Evolutionary conservation across 2,888 invertebrate genomes (phyloP), one percentile per base, ranked within the genome.

Genomic region (Andrena camellia): DNA sequence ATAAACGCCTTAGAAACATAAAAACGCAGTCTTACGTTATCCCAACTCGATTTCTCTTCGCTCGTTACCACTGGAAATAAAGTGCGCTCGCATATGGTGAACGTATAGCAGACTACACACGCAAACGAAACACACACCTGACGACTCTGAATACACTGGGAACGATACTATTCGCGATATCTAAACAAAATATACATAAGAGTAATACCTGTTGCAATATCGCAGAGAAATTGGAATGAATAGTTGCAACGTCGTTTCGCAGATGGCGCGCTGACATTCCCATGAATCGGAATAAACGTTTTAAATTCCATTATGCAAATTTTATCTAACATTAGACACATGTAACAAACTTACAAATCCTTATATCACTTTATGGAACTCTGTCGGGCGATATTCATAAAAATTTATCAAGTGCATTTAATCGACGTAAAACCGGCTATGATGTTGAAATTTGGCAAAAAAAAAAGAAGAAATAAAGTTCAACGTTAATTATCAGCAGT

Each of bases 1-100:
- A 64, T 64, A 64, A 48, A 64, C 48, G 64, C 26, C 31, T 60
- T 29, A 60, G 13, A 23, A 70, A 31, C 6, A 42, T 59, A 42
- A 70, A 60, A 70, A 42, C 7, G 35, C 13, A 69, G n/a, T 69
- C 35, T 13, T 33, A 33, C 17, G 35, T 29, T 60, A 26, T 60
- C n/a, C n/a, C 26, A 57, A 6, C 35, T 70, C 20, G 29, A 70
- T 60, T 70, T 70, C 59, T 26, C 70, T 48, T 42, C 29, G 29
- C 10, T 13, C 29, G n/a, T 48, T 31, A 13, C 6, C 35, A 13
- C n/a, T n/a, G 42, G n/a, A 42, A 26, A 57, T 35, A 33, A 50
- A 20, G 23, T 23, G 26, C 48, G 31, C 13, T 6, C 13, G 2
- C 59, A 29, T 17, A 2, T 10, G n/a, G 1, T 5, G 57, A 57